Conservation (phyloP, 2,888 invertebrate species). For the Chrysopilus asiliformis region DNA sequence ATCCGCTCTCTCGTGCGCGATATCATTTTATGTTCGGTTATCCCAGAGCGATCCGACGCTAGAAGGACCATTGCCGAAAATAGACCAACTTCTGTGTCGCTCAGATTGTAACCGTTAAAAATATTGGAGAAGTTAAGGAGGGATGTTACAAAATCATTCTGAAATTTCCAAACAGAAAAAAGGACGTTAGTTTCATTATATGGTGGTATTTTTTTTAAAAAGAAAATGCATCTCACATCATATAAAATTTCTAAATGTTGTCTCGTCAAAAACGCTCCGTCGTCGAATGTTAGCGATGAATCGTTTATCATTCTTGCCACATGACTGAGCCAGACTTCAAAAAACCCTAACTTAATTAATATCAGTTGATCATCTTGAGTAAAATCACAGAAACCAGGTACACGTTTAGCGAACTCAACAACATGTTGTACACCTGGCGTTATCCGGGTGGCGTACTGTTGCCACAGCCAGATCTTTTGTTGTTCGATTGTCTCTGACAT, state of each 20-base stretch:
- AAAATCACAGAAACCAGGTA: conserved; percentile 83
- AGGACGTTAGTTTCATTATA: not conserved
- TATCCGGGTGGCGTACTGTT: conserved; percentile 70
- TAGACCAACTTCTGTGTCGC: conserved; percentile 82
- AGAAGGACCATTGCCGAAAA: conserved; percentile 77
- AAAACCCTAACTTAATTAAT: conserved; percentile 91
- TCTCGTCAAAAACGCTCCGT: conserved; percentile 71
- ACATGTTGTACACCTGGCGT: conserved; percentile 86
- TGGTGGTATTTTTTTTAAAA: too few relatives aligned
- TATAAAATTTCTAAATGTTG: conserved; percentile 78
- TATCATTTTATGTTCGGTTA: conserved; percentile 66
- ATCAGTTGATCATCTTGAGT: conserved; percentile 94
- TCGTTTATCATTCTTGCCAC: conserved; percentile 67
- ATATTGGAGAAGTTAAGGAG: conserved; percentile 68
- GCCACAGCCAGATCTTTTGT: conserved; percentile 74
- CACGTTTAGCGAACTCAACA: conserved; percentile 90
- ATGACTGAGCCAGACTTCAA: conserved; percentile 89
- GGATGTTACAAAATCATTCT: conserved; percentile 73
- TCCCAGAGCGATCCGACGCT: conserved; percentile 63
- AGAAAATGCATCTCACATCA: too few relatives aligned
- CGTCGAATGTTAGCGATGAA: conserved; percentile 71
- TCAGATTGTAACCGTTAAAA: conserved; percentile 59
- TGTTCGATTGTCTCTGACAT: conserved; percentile 54
- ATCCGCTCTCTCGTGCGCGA: conserved; percentile 68
- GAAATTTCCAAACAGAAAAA: conserved; percentile 30